A percentile compares a stretch with the other conserved stretches of the same genome.
These are phyloP conservation scores for Atta colombica DNA, from an alignment of 1,140 invertebrate species.

Conservation along the genomic window DNA sequence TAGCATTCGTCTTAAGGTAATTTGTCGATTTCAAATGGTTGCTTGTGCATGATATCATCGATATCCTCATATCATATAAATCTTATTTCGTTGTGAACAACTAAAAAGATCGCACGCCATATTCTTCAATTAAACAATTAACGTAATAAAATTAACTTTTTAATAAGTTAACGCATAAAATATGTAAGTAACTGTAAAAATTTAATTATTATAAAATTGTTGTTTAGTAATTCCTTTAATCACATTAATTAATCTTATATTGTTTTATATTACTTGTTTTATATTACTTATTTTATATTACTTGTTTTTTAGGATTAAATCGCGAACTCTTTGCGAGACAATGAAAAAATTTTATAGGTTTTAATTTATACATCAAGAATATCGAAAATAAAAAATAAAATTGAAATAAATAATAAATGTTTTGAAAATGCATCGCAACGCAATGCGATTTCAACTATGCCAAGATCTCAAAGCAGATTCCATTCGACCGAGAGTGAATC, in stretches of 20 bases:
- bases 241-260: neutral
- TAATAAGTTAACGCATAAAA: neutral
- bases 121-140: conserved; percentile 4
- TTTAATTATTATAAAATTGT: neutral
- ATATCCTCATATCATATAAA: conserved; percentile 3
- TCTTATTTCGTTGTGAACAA: neutral
- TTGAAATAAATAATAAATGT: neutral
- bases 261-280: neutral
- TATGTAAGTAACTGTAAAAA: neutral
- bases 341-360: neutral
- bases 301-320: neutral
- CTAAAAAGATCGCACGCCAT: neutral
- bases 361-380: neutral
- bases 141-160: conserved; percentile 5
- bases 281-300: neutral
- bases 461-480: conserved; percentile 17
- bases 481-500: conserved; percentile 39
- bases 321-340: neutral
- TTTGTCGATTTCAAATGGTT: conserved; percentile 34
- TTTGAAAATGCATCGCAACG: neutral
- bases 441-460: conserved; percentile 11
- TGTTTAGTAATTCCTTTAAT: neutral
- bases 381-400: conserved; percentile 1
- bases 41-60: neutral
- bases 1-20: conserved; percentile 43